Conservation (phyloP, 2,888 invertebrate species). For the Caenorhabditis sp. region DNA sequence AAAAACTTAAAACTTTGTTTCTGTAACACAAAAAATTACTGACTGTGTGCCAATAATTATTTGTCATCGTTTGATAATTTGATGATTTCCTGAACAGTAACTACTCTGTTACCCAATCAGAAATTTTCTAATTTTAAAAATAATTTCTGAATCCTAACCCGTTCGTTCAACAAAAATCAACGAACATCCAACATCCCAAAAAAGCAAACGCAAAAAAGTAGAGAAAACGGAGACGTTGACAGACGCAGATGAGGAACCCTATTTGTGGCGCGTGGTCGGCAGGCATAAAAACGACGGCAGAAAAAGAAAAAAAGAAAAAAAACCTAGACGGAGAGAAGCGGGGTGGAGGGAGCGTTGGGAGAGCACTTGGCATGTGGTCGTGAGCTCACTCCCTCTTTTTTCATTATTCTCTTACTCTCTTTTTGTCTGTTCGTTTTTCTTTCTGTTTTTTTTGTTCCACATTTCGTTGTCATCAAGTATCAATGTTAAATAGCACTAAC, state of each 20-base stretch:
- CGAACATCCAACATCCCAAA: slow-evolving; percentile 1
- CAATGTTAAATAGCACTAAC: no score
- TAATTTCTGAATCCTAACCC: slow-evolving; percentile 47
- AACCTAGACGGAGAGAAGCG: neutral
- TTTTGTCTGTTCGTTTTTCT: slow-evolving; percentile 56
- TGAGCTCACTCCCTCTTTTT: slow-evolving; percentile 23
- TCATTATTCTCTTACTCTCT: slow-evolving; percentile 9
- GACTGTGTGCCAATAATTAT: no score
- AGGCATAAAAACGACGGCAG: slow-evolving; percentile 28
- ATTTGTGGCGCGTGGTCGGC: slow-evolving; percentile 52
- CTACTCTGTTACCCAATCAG: no score
- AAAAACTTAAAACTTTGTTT: neutral
- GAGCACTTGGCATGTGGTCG: slow-evolving; percentile 47
- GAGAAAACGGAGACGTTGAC: slow-evolving; percentile 26
- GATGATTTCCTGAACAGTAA: no score
- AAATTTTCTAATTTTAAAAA: neutral
- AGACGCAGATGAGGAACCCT: slow-evolving; percentile 48
- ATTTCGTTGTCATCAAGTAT: no score
- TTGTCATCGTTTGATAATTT: no score
- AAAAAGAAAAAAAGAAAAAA: slow-evolving; percentile 17
- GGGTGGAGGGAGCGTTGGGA: slow-evolving; percentile 21
- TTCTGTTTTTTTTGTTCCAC: slow-evolving; percentile 36
- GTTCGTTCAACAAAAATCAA: slow-evolving; percentile 24
- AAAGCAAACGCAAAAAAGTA: slow-evolving; percentile 12
- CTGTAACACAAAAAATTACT: no score